Base-by-base conservation (phyloP, 2,888 invertebrate species). In the Phymatocera aterrima region DNA sequence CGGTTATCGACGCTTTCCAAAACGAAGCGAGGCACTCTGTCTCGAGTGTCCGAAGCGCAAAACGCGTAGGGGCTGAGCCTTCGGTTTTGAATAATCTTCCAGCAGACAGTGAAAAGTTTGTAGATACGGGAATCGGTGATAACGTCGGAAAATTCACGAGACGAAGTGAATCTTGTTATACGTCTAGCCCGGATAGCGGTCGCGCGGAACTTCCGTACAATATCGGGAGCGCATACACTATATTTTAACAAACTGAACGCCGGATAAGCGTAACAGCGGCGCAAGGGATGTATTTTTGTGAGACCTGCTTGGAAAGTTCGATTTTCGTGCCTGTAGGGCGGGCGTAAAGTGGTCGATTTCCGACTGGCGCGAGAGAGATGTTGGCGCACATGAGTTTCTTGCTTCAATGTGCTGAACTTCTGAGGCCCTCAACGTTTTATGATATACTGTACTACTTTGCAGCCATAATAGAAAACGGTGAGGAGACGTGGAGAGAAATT, bases 171-270 rank as follows among this genome's bases (percentile, higher is more conserved):
- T 28, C 5, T 57, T 15, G 28, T 57, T 57, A 57, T 57, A 5
- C 28, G 28, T 21, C 5, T 57, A n/a, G n/a, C n/a, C n/a, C 51
- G 18, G 21, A 6, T 3, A 6, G 12, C 40, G 40, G 40, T 40
- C 40, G 40, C 40, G 2, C 12, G 8, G 40, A 12, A 40, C 12
- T 10, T 40, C 12, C 8, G 40, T 10, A 51, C 21, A 21, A 51
- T 51, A 21, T 21, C 21, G 6, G 10, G 8, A 51, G 6, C 34
- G 31, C 6, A 6, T 64, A 21, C 18, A n/a, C 8, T 37, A 8
- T 37, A 24, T 64, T 64, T 60, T 24, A 18, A 21, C 18, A 64
- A 37, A 64, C 64, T 64, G 12, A n/a, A 64, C 64, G 37, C 37
- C 3, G 21, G 21, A 18, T 8, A 37, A 37, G 1, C 34, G 37